Conservation (phyloP, 2,113 vertebrate genomes). For the Chunga burmeisteri region DNA sequence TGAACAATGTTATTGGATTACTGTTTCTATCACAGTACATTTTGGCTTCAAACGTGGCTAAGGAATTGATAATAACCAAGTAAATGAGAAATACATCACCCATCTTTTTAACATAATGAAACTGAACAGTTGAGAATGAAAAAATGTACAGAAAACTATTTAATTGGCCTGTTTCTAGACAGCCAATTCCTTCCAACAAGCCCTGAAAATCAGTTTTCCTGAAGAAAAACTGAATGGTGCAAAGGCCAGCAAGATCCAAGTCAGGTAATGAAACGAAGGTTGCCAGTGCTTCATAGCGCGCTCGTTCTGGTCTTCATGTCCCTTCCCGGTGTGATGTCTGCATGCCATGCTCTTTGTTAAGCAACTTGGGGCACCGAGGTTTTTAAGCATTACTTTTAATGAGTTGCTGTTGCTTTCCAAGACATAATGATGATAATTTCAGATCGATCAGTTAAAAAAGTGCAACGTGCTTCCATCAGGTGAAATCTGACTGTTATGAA, state of each 20-base stretch:
- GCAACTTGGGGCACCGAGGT: not conserved
- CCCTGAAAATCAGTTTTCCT: not conserved
- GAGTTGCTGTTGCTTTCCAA: not conserved
- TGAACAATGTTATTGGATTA: not conserved
- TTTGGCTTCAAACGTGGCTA: not conserved
- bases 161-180: conserved; percentile 31
- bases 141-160: not conserved
- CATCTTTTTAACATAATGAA: conserved; percentile 32
- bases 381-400: not conserved
- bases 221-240: not conserved
- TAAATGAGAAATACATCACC: conserved; percentile 53
- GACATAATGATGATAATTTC: not conserved
- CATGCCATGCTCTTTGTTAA: not conserved
- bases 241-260: not conserved
- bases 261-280: not conserved
- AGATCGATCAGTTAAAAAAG: not conserved
- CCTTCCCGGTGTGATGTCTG: not conserved
- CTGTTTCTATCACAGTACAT: not conserved
- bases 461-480: not conserved
- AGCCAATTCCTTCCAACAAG: not conserved
- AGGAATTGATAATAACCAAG: conserved; percentile 11
- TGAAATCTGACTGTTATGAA: not conserved
- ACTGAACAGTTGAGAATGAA: not conserved
- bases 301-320: not conserved
- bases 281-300: not conserved